phyloP scores from a whole-genome alignment of 2,113 vertebrate genomes.

The Catharus fuscescens region DNA sequence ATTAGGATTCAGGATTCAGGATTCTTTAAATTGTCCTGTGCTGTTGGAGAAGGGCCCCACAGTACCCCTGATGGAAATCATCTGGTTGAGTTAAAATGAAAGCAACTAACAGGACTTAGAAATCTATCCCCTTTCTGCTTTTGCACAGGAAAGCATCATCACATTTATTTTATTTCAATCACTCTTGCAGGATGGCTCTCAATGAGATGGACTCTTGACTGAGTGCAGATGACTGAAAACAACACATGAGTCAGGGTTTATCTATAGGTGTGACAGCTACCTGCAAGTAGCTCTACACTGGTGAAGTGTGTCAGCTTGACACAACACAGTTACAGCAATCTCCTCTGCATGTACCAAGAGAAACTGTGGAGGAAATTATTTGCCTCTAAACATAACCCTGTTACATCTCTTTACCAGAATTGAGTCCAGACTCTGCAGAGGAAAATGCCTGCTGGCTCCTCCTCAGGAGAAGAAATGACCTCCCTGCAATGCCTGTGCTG shows the following conservation, averaged over 20 bases:
- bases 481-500: accelerated
- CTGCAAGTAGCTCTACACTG: neutral
- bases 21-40: neutral
- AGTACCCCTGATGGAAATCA: neutral
- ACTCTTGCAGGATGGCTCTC: neutral
- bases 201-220: neutral
- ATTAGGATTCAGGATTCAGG: neutral
- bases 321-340: neutral
- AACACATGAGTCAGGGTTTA: neutral
- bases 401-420: neutral
- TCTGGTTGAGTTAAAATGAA: neutral
- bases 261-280: neutral
- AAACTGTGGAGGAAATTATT: neutral
- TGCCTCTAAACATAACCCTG: neutral
- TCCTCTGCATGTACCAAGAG: neutral
- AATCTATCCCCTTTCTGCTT: neutral
- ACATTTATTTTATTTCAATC: neutral
- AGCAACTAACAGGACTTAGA: neutral
- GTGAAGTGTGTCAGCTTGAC: neutral
- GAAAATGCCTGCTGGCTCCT: neutral
- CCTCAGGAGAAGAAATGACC: neutral
- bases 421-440: neutral
- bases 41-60: neutral
- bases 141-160: neutral
- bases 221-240: neutral